These are phyloP conservation scores for Thalassophryne amazonica DNA, from an alignment of 2,797 vertebrate species.

Conservation along the genomic window DNA sequence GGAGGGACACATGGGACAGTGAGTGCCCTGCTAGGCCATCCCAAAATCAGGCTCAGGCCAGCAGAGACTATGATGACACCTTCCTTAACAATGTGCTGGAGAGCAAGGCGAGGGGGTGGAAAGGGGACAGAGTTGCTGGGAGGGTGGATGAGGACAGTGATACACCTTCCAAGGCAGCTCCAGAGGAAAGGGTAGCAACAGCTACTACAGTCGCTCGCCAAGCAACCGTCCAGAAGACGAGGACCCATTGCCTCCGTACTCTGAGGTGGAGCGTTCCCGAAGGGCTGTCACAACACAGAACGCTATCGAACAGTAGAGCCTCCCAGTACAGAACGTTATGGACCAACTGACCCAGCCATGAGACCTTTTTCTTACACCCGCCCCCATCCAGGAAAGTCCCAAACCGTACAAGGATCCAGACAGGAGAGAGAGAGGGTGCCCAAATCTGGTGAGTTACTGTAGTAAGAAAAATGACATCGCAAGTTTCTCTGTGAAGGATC, in stretches of 20 bases:
- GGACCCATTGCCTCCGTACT: constrained; percentile 92
- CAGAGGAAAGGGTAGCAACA: constrained; percentile 78
- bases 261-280: constrained; percentile 74
- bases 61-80: constrained; percentile 84
- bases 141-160: constrained; percentile 82
- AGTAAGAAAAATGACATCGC: constrained; percentile 40
- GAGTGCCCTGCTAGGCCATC: constrained; percentile 55
- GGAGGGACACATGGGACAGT: constrained; percentile 85
- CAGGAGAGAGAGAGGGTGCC: constrained; percentile 85
- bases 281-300: constrained; percentile 39
- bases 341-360: constrained; percentile 68
- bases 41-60: constrained; percentile 47
- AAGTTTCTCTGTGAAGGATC: not conserved
- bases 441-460: constrained; percentile 92
- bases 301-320: constrained; percentile 53
- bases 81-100: constrained; percentile 85
- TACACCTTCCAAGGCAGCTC: constrained; percentile 88
- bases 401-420: constrained; percentile 82
- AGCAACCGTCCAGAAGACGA: constrained; percentile 83
- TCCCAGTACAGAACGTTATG: constrained; percentile 50
- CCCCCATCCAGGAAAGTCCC: constrained; percentile 66
- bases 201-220: constrained; percentile 79
- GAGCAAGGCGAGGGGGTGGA: constrained; percentile 82
- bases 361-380: constrained; percentile 81
- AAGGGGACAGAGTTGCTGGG: constrained; percentile 61